Evolutionary conservation across 2,888 invertebrate species (phyloP).

Genomic region (Acronicta alni): DNA sequence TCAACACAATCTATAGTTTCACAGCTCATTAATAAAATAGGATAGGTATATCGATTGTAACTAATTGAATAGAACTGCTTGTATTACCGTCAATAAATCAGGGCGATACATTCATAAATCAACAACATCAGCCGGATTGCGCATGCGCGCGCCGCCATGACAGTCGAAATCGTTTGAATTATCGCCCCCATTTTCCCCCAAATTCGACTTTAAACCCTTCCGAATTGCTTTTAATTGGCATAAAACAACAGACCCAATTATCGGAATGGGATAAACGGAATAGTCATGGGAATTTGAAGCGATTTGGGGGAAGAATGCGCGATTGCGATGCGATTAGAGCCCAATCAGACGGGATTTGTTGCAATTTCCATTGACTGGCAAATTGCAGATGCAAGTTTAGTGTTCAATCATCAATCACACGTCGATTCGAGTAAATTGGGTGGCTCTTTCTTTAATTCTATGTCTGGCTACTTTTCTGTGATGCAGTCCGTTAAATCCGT

Average conservation of each 20-base stretch:
- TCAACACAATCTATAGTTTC: constrained; percentile 47
- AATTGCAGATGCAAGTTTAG: constrained; percentile 76
- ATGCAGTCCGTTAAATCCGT: constrained; percentile 11
- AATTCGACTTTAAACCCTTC: constrained; percentile 78
- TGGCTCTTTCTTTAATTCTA: constrained; percentile 40
- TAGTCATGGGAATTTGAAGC: constrained; percentile 83
- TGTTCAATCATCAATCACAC: constrained; percentile 79
- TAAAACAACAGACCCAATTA: constrained; percentile 75
- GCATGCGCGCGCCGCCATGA: constrained; percentile 63
- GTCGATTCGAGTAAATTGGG: constrained; percentile 65
- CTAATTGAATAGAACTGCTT: constrained; percentile 78
- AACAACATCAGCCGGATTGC: constrained; percentile 65
- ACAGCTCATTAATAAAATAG: constrained; percentile 57
- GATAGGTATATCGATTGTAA: constrained; percentile 40
- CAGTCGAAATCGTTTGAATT: constrained; percentile 80
- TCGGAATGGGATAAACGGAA: constrained; percentile 75
- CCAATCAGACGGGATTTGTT: constrained; percentile 81
- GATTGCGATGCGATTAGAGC: constrained; percentile 74
- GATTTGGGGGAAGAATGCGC: constrained; percentile 72
- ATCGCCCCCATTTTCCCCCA: constrained; percentile 70
- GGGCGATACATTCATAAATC: constrained; percentile 72
- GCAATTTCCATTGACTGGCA: constrained; percentile 88
- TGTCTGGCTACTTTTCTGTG: constrained; percentile 34
- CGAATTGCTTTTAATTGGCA: constrained; percentile 83
- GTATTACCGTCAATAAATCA: constrained; percentile 79